Base-by-base conservation (phyloP, 2,888 invertebrate genomes). In the Erannis defoliaria region DNA sequence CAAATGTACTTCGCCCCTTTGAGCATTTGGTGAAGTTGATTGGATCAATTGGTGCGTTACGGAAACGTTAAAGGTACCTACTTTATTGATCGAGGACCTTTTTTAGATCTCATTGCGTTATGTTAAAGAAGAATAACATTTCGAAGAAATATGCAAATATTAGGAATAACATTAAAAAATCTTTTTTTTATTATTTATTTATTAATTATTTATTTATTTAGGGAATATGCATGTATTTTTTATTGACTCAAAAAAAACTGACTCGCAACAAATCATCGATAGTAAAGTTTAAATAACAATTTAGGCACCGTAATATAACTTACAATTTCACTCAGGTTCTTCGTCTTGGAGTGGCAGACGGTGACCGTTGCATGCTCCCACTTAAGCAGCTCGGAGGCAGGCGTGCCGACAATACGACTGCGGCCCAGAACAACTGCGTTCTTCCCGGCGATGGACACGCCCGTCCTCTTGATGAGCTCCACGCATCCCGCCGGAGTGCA, bases 351-450 rank as follows among this genome's bases (percentile, higher is more conserved):
- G 88, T 99, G 99, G 78, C 99, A 99, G 35, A 98, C 95, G 0
- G 99, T 99, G 3, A 99, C 99, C 0, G 99, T 99, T 0, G 98
- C 99, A 86, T 99, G 94, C 73, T 98, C 95, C 99, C 99, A 99
- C 85, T 98, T 97, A 35, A 99, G 94, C 29, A 99, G 94, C 86
- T 99, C 98, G 0, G 99, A 95, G 66, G 97, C 97, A 0, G 99
- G 99, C 0, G 98, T 97, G 42, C 99, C 99, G 1, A 99, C 99
- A 80, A 99, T 99, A 90, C 99, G 98, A 85, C 99, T 99, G 72
- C 99, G 94, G 0, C 99, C 99, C 38, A 99, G 85, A 16, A 99
- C 99, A 2, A 99, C 99, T 1, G 98, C 99, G 66, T 94, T 94
- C 61, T 97, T 96, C 4, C 99, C 99, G 38, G 95, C 94, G 53